Evolutionary conservation across 2,797 vertebrate species (phyloP).

Genomic region (Margarornis squamiger): DNA sequence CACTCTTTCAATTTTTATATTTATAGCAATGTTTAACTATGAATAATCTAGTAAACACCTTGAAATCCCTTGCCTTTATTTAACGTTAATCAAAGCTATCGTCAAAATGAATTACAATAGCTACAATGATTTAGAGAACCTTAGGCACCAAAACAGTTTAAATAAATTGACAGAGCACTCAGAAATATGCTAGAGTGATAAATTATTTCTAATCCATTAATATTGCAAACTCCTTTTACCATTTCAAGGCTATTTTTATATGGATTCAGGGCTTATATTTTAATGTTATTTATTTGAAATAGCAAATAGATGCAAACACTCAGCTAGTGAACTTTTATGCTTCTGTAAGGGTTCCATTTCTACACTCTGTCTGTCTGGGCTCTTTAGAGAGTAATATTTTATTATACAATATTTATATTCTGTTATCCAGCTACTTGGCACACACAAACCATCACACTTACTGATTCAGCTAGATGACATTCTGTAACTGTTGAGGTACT

Average conservation of each 20-base stretch:
- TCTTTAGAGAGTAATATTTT: not conserved
- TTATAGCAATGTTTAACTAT: not conserved
- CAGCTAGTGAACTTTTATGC: not conserved
- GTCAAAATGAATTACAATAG: not conserved
- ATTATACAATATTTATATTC: conserved; percentile 1
- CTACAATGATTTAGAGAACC: not conserved
- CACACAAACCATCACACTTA: not conserved
- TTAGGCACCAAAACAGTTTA: not conserved
- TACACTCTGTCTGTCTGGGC: not conserved
- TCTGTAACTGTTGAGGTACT: not conserved
- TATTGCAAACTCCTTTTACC: conserved; percentile 6
- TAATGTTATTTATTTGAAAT: conserved; percentile 10
- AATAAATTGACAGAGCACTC: conserved; percentile 10
- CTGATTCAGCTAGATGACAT: not conserved
- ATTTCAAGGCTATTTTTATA: conserved; percentile 18
- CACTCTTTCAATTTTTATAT: not conserved
- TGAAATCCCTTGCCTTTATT: not conserved
- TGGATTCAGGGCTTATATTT: not conserved
- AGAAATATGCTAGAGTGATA: not conserved
- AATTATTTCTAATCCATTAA: conserved; percentile 44
- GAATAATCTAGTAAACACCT: not conserved
- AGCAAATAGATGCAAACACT: not conserved
- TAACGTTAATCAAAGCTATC: not conserved
- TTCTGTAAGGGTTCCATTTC: not conserved
- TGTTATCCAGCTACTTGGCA: not conserved